A percentile compares a stretch with the other conserved stretches of the same genome.
Conservation (phyloP, 2,113 vertebrate species). For the Uria aalge region DNA sequence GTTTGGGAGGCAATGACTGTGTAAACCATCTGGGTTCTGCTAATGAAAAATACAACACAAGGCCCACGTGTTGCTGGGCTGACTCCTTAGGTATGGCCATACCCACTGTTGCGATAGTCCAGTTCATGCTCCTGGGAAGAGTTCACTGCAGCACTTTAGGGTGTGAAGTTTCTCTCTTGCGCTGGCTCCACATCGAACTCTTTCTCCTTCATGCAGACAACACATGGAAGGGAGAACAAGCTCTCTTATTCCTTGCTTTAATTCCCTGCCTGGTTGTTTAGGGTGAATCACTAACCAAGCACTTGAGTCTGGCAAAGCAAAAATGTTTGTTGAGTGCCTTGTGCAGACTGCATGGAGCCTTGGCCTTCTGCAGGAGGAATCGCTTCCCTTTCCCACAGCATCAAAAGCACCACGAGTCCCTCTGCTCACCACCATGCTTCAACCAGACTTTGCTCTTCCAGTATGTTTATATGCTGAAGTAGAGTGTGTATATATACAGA, state of each 20-base stretch:
- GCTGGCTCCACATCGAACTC: not conserved
- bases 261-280: not conserved
- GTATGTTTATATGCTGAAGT: not conserved
- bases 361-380: not conserved
- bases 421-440: rapidly evolving
- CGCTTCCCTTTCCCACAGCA: not conserved
- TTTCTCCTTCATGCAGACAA: not conserved
- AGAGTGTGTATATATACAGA: not conserved
- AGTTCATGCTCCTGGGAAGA: not conserved
- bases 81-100: not conserved
- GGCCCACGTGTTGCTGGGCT: not conserved
- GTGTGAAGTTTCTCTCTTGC: not conserved
- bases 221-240: not conserved
- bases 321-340: not conserved
- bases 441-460: not conserved
- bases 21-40: not conserved
- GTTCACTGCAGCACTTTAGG: not conserved
- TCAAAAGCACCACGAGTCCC: rapidly evolving
- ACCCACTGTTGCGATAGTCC: not conserved
- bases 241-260: not conserved
- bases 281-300: slow-evolving; percentile 8
- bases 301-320: not conserved
- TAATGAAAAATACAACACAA: not conserved
- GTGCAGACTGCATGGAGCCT: not conserved
- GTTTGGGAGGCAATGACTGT: not conserved